Base-by-base conservation (phyloP, 1,140 invertebrate species). In the Caerostris darwini region DNA sequence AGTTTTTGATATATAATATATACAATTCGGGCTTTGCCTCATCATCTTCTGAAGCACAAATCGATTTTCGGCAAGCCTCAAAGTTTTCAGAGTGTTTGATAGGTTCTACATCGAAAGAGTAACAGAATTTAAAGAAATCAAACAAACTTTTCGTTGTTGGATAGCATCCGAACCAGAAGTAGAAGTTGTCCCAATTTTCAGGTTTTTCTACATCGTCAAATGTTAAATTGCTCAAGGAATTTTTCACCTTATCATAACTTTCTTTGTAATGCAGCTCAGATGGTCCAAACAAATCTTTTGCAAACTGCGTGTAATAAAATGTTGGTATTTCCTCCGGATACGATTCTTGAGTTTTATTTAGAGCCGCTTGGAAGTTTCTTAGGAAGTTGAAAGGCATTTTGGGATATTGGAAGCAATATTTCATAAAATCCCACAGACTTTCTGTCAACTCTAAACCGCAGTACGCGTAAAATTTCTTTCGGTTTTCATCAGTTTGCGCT, bases 251-350 rank as follows among this genome's bases (percentile, higher is more conserved):
- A 17, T 61, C 17, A 10, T 87, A 87, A 14, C 19, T 50, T n/a
- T 8, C 50, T n/a, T n/a, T 54, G 50, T 89, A 64, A 17, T 34
- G 19, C 10, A 19, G 19, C 3, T 64, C 61, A 8, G 56, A 1
- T 19, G 14, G n/a, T 7, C 14, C 59, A 10, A 54, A 56, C 50
- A 89, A 89, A 89, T 89, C 69, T 69, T 69, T 89, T 59, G 50
- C 17, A 59, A 56, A 89, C 17, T 34, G 8, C 5, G 19, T 69
- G 10, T 89, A 71, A 3, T 61, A 34, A 4, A 61, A 12, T 10
- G 56, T 34, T 12, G 57, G 3, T 6, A 89, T 5, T 56, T 89
- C 61, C 5, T 7, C 8, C 3, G 8, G 17, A 10, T 61, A 34
- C 12, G 64, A 69, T 7, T 12, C 3, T 4, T 69, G 54, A 56